These are phyloP conservation scores for Paelopatides confundens DNA, from an alignment of 53 echinoderm and acorn worm genomes.

Conservation along the genomic window DNA sequence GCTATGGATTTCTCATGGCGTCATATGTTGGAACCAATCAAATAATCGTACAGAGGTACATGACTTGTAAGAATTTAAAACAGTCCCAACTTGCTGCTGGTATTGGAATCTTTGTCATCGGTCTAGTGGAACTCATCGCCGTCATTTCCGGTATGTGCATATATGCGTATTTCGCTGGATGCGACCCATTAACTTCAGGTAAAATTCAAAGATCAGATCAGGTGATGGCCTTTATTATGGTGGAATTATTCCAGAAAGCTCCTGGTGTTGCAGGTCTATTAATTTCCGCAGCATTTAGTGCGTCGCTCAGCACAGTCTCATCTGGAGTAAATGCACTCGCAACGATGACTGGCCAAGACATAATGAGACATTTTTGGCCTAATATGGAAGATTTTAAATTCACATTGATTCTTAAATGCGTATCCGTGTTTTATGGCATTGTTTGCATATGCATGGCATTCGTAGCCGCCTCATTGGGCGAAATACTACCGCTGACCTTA, in stretches of 20 bases:
- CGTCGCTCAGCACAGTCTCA: slow-evolving; percentile 31
- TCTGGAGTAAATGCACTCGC: slow-evolving; percentile 38
- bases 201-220: slow-evolving; percentile 18
- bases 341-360: slow-evolving; percentile 35
- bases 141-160: slow-evolving; percentile 28
- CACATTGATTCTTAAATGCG: slow-evolving; percentile 13
- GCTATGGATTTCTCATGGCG: not conserved
- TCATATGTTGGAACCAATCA: slow-evolving; percentile 41
- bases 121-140: not conserved
- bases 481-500: not conserved
- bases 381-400: slow-evolving; percentile 13
- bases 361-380: not conserved
- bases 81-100: slow-evolving; percentile 35
- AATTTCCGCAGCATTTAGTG: slow-evolving; percentile 13
- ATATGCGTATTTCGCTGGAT: slow-evolving; percentile 42
- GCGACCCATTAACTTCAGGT: slow-evolving; percentile 18
- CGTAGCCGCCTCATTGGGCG: slow-evolving; percentile 6
- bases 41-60: slow-evolving; percentile 37
- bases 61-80: slow-evolving; percentile 16
- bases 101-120: not conserved
- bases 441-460: slow-evolving; percentile 6
- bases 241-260: slow-evolving; percentile 16
- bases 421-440: not conserved
- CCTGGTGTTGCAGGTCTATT: slow-evolving; percentile 15
- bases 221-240: slow-evolving; percentile 29